Percentiles rank a stretch among this genome's conserved stretches.
phyloP scores from a whole-genome alignment of 2,797 vertebrate genomes.

The Hybognathus amarus region DNA sequence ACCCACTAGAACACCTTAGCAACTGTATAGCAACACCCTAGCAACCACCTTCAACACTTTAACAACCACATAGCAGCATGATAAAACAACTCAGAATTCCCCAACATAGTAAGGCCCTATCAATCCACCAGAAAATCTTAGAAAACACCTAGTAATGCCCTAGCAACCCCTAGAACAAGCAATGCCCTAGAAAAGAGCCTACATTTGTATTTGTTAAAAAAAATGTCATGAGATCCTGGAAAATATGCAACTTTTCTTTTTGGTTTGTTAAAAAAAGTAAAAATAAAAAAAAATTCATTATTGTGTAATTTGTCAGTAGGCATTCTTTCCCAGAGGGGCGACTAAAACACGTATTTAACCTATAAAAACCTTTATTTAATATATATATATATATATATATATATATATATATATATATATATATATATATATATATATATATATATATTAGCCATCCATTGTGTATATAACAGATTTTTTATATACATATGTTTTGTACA shows the following conservation, averaged over 20 bases:
- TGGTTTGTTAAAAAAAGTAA: no score
- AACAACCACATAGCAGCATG: not conserved
- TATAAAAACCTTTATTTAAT: not conserved
- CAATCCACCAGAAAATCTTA: not conserved
- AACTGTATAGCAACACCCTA: not conserved
- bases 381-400: not conserved
- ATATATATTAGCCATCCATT: no score
- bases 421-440: no score
- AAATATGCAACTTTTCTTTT: slow-evolving; percentile 1
- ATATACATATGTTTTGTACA: no score
- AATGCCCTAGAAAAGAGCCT: no score
- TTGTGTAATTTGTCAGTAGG: not conserved
- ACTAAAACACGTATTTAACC: not conserved
- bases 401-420: not conserved
- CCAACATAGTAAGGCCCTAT: not conserved
- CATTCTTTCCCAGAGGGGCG: not conserved
- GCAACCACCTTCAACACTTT: not conserved
- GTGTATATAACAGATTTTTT: not conserved
- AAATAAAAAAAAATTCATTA: accelerated
- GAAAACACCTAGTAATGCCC: not conserved
- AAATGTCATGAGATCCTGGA: slow-evolving; percentile 12
- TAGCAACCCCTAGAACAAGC: not conserved
- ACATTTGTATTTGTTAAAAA: slow-evolving; percentile 19
- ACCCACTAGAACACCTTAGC: not conserved
- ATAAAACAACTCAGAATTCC: not conserved